Base-by-base conservation (phyloP, 1,140 invertebrate genomes). In the Meteorus sp. region DNA sequence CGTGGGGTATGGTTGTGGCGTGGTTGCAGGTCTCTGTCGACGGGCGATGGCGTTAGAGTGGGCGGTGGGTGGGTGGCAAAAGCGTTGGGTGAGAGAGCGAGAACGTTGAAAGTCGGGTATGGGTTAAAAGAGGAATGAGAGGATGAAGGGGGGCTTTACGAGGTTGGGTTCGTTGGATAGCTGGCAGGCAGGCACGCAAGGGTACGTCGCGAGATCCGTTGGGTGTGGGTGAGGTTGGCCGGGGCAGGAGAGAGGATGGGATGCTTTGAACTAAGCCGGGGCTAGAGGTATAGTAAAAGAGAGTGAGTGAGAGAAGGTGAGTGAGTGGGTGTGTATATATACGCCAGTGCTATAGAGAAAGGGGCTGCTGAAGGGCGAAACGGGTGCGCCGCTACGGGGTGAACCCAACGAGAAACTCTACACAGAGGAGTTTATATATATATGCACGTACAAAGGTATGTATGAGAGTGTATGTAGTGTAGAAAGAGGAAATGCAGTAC, bases 211-310 rank as follows among this genome's bases (percentile, higher is more conserved):
- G 53, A 27, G 57, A 33, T 35, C 23, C 15, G 57, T 41, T 47
- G 61, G 56, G 41, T 39, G 54, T 43, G 57, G 50, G 52, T 62
- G 57, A 62, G 56, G 60, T 60, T 56, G 53, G 41, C 43, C 56
- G 56, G 45, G 45, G 55, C 27, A 51, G 37, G 52, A 47, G n/a
- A n/a, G 59, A 52, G 56, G 41, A 60, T 65, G 66, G 60, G 59
- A 65, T 72, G 70, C 71, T 63, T 64, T 65, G 62, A 64, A 67
- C 65, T 64, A 63, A 67, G 62, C 65, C 43, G 58, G 61, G 59
- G 48, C 65, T 60, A 65, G 61, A 56, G 45, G 52, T 47, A 37
- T 44, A 56, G 43, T 11, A 53, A 13, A 33, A 43, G 31, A 43
- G 53, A 45, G 45, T 56, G 45, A 39, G 39, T 17, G 25, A 55